Evolutionary conservation across 2,888 invertebrate species (phyloP), one percentile per base, ranked within the genome.

Genomic region (Aethes cnicana): DNA sequence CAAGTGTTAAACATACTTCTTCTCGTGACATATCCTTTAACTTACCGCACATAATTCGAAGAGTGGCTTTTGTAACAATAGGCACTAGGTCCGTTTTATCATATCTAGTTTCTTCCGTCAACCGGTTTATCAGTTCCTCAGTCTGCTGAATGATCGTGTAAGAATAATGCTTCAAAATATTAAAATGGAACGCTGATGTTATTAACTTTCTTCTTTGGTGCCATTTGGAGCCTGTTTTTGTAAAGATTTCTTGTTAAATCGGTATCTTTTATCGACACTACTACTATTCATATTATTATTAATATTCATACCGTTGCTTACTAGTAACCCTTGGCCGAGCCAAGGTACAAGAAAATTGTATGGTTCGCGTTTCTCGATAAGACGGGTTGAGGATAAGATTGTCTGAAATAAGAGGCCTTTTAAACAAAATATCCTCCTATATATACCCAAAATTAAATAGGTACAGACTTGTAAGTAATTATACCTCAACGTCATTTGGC

Each of bases 21-120:
- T n/a, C n/a, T n/a, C n/a, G n/a, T n/a, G n/a, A n/a, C n/a, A n/a
- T n/a, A n/a, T n/a, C n/a, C n/a, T n/a, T n/a, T n/a, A n/a, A 48
- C 68, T 68, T 68, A 91, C 91, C 91, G 62, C 91, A 91, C 50
- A 92, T 90, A 17, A 90, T 78, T 57, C 90, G 90, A 23, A 92
- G 68, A 1, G 91, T 85, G 62, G 88, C 88, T 16, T 81, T 78
- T 3, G 89, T 86, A 3, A 91, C 68, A 28, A 90, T 73, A 0
- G 89, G 84, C 44, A 81, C 71, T 2, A 92, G 66, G 58, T 92
- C 79, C 1, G 83, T 72, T 28, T 69, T 58, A 14, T 61, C 60
- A 14, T 63, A n/a, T n/a, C n/a, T 67, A 0, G 54, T 61, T 5
- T 58, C 46, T 53, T 70, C 64, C n/a, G 49, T 47, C 12, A 81